Evolutionary conservation across 64 coral and sea anemone species (phyloP).

Genomic region (Trachythela sp.): DNA sequence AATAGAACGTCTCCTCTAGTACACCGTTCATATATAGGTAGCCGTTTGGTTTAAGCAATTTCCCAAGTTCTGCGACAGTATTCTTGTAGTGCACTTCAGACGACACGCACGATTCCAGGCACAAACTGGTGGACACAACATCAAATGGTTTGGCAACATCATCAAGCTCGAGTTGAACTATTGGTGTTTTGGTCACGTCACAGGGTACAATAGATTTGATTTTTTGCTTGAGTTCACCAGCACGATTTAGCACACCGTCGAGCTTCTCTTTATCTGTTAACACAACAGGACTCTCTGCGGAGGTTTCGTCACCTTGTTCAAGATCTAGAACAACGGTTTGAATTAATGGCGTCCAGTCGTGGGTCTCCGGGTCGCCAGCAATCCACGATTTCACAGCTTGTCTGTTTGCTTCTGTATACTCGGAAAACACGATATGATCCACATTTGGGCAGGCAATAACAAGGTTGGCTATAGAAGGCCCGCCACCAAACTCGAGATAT

Average conservation of each 20-base stretch:
- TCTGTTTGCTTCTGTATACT: not conserved
- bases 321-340: not conserved
- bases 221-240: not conserved
- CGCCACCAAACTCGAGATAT: not conserved
- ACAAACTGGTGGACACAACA: not conserved
- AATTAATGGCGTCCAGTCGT: not conserved
- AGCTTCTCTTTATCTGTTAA: too few relatives aligned
- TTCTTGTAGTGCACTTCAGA: not conserved
- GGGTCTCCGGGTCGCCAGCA: not conserved
- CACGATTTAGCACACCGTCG: not conserved
- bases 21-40: not conserved
- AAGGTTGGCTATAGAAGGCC: not conserved
- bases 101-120: not conserved
- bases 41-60: not conserved
- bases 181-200: not conserved
- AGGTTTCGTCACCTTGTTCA: too few relatives aligned
- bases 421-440: not conserved
- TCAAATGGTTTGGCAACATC: not conserved
- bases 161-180: not conserved
- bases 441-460: not conserved
- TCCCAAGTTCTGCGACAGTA: not conserved
- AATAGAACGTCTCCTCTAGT: not conserved
- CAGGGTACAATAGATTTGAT: constrained; percentile 7
- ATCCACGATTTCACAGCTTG: constrained; percentile 15
- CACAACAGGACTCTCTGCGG: too few relatives aligned